Percentiles rank a stretch among this genome's conserved stretches.
phyloP scores from a whole-genome alignment of 2,797 vertebrate genomes.

The Scarus forsteni region DNA sequence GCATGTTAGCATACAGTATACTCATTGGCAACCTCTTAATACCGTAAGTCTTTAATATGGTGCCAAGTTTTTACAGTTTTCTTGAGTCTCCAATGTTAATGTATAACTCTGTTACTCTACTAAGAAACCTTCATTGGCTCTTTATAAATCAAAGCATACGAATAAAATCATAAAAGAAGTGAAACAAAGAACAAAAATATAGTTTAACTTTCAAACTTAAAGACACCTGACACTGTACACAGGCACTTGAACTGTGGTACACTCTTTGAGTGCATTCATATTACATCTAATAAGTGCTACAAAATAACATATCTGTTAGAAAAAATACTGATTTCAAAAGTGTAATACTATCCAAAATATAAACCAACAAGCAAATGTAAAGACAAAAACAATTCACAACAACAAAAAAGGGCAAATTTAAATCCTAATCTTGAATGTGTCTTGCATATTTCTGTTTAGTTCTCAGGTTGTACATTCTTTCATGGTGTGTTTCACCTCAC shows the following conservation, averaged over 20 bases:
- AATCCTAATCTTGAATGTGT: slow-evolving; percentile 50
- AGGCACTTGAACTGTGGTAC: slow-evolving; percentile 85
- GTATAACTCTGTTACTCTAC: slow-evolving; percentile 25
- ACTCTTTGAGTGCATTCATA: slow-evolving; percentile 82
- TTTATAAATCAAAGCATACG: slow-evolving; percentile 55
- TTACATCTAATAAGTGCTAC: slow-evolving; percentile 84
- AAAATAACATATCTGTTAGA: slow-evolving; percentile 77
- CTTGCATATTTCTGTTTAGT: slow-evolving; percentile 71
- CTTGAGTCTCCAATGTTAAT: slow-evolving; percentile 55
- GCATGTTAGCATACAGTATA: slow-evolving; percentile 63
- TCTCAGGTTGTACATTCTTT: slow-evolving; percentile 62
- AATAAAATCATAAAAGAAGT: slow-evolving; percentile 48
- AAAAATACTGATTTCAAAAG: slow-evolving; percentile 77
- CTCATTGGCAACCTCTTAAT: slow-evolving; percentile 50
- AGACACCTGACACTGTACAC: slow-evolving; percentile 80
- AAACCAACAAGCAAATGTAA: slow-evolving; percentile 52
- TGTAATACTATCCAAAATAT: slow-evolving; percentile 68
- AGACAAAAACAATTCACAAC: slow-evolving; percentile 38
- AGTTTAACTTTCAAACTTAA: slow-evolving; percentile 62
- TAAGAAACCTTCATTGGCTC: slow-evolving; percentile 64
- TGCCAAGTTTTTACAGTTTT: slow-evolving; percentile 65
- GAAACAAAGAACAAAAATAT: slow-evolving; percentile 30
- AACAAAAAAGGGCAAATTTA: slow-evolving; percentile 42
- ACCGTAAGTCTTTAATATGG: slow-evolving; percentile 46
- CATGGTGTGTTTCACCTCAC: slow-evolving; percentile 38